Base-by-base conservation (phyloP, 2,797 vertebrate species). In the Jordanella pulchra region DNA sequence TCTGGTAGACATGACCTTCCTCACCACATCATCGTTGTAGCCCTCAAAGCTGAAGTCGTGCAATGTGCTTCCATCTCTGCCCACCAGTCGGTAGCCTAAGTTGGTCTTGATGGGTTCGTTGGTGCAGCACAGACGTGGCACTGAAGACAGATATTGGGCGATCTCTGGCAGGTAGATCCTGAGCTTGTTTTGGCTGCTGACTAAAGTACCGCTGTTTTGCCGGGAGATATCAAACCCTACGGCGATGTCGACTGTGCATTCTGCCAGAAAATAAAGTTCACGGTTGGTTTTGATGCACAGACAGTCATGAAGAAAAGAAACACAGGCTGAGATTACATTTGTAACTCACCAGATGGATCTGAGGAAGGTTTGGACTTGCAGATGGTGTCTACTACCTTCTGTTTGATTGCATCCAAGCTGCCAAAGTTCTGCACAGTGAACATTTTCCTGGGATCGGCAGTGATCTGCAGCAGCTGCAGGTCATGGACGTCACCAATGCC, bases 141-240 rank as follows among this genome's bases (percentile, higher is more conserved):
- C 67, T 0, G 80, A 80, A 0, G 94, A 89, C 9, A 95, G 4
- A 13, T 92, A 91, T 1, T 69, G 80, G 44, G 90, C 80, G 50
- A 98, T 92, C 28, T 84, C 83, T 0, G 93, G 94, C n/a, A 98
- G 86, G 71, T 91, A 93, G 0, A 5, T 21, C 80, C 82, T 80
- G 21, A 97, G 89, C 65, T 87, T 94, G 76, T 72, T 71, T 69
- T 94, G 95, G 53, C 93, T 73, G 10, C 73, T 89, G 76, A 89
- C 51, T 35, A 94, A 79, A 12, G 54, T 63, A 23, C 72, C 73
- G 15, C 70, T 67, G 1, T 1, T 15, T 7, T 2, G 78, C 7
- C 28, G 79, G 0, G 96, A 95, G 76, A 94, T 93, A 78, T 97
- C 96, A 28, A 97, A 92, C 56, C 94, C 96, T 72, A 97, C 66